Evolutionary conservation across 1,140 invertebrate species (phyloP).

Genomic region (Cotesia glomerata): DNA sequence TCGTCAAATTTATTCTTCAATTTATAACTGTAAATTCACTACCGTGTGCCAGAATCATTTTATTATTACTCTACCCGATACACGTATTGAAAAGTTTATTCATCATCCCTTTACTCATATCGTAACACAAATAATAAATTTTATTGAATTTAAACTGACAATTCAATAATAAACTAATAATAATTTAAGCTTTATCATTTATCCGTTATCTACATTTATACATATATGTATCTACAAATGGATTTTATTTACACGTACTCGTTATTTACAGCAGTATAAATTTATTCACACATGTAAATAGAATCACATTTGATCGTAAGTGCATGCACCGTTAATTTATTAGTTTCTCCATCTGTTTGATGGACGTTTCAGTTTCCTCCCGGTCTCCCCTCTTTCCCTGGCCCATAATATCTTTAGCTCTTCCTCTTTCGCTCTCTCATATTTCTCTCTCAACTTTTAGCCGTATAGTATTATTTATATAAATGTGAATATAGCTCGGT

Average conservation of each 20-base stretch:
- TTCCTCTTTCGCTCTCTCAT: too few species aligned
- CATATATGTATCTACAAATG: too few species aligned
- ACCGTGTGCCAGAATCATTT: too few species aligned
- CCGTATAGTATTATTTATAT: too few species aligned
- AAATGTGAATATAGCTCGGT: neutral
- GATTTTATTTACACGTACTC: neutral
- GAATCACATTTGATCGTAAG: constrained; percentile 34
- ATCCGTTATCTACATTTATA: too few species aligned
- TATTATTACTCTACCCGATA: neutral
- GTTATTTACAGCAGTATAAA: neutral
- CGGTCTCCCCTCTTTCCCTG: too few species aligned
- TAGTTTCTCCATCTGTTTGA: constrained; percentile 37
- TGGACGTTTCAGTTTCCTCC: neutral
- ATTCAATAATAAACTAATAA: neutral
- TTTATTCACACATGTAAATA: constrained; percentile 32
- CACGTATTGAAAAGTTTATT: neutral
- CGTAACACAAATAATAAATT: too few species aligned
- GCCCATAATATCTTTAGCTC: too few species aligned
- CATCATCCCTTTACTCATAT: too few species aligned
- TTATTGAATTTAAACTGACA: neutral
- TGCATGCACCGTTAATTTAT: constrained; percentile 45
- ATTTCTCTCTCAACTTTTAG: too few species aligned
- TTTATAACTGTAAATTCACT: neutral
- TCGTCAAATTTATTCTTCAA: constrained; percentile 9
- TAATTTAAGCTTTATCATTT: too few species aligned